Conservation (phyloP, 2,113 vertebrate genomes). For the Chrysemys picta region DNA sequence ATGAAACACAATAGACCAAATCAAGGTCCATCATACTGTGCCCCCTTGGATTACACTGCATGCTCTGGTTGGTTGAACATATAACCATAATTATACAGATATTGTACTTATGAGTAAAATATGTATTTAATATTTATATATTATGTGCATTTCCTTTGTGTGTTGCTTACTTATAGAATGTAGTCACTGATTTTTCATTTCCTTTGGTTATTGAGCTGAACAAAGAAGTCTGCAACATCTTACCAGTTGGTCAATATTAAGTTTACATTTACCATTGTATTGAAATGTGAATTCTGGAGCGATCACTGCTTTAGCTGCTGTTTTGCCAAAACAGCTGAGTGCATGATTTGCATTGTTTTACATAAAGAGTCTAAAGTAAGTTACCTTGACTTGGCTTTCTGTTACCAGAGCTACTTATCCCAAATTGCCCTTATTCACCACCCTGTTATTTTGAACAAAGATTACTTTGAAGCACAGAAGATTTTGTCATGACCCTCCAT, state of each 20-base stretch:
- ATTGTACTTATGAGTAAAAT: not conserved
- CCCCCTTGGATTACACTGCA: not conserved
- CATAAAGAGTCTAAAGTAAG: no score
- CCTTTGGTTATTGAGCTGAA: not conserved
- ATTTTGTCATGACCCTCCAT: not conserved
- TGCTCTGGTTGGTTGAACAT: not conserved
- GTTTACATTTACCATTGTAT: not conserved
- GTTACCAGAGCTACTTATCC: not conserved
- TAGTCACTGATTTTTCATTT: not conserved
- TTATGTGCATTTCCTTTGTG: not conserved
- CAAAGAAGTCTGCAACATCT: not conserved
- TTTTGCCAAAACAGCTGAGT: not conserved
- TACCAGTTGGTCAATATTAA: not conserved
- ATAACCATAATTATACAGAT: not conserved
- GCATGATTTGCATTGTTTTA: not conserved
- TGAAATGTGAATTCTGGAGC: not conserved
- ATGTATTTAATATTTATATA: not conserved
- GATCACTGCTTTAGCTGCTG: not conserved
- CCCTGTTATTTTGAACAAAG: slow-evolving; percentile 8
- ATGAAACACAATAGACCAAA: not conserved
- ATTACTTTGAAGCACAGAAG: slow-evolving; percentile 3
- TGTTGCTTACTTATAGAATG: not conserved
- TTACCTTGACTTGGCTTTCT: no score
- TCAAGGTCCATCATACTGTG: not conserved
- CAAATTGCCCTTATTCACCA: not conserved